Evolutionary conservation across 53 echinoderm and acorn worm genomes (phyloP), one percentile per base, ranked within the genome.

Genomic region (Actinopyga echinites): DNA sequence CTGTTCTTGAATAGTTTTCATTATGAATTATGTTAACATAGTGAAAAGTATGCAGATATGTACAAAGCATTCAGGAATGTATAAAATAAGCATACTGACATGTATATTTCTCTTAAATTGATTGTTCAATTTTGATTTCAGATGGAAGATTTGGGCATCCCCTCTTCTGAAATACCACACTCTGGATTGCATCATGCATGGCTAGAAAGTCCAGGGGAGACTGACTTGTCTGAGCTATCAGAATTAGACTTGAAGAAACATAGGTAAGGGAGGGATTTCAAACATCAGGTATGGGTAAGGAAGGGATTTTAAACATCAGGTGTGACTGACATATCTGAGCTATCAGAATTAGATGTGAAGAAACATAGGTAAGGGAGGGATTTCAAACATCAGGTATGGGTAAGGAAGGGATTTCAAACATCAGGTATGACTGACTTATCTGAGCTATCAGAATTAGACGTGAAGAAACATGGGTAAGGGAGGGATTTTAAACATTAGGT

Each of bases 281-380:
- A 15, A 49, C 7, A 49, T 1, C 12, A 49, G 40, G 40, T 13
- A 49, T 15, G 40, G 40, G 40, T n/a, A n/a, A 49, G 49, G 17
- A 49, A 15, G 49, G 49, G 7, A 49, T 49, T 15, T 0, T 17
- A 2, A 2, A 49, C 17, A 49, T 17, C 49, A 13, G 17, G 17
- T 15, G 40, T 49, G 52, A 89, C 95, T 2, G 95, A 95, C 29
- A 75, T 86, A 30, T 90, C 95, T 0, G 95, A 95, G 4, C 20
- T 77, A 30, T 43, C 54, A 30, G 77, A 77, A 5, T 31, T 77
- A 20, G 77, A 77, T 33, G 30, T 55, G 25, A 77, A 25, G 5
- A 56, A 49, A 33, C 28, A 56, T 12, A 77, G 77, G 77, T 75
- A 7, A 44, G 40, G 13, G 17, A 49, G 17, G 13, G 17, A 49